These are phyloP conservation scores for Leptinotarsa lineolata DNA, from an alignment of 1,140 invertebrate genomes.

Conservation along the genomic window DNA sequence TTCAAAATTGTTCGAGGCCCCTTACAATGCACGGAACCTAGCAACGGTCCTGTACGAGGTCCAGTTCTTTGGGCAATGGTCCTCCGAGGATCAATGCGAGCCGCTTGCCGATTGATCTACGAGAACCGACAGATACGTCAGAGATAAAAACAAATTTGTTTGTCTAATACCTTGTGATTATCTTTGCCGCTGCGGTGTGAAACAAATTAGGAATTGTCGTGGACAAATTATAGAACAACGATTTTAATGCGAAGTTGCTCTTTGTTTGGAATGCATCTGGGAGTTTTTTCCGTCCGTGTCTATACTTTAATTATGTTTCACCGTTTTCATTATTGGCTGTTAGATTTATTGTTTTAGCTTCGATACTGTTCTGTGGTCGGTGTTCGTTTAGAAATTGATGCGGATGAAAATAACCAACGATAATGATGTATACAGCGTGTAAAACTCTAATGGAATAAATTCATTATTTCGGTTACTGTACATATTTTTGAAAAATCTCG, in stretches of 20 bases:
- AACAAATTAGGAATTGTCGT: slow-evolving; percentile 21
- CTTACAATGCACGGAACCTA: too few species aligned
- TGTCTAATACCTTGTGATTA: slow-evolving; percentile 21
- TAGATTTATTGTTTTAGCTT: too few species aligned
- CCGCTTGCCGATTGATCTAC: not conserved
- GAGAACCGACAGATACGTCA: not conserved
- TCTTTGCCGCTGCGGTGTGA: slow-evolving; percentile 19
- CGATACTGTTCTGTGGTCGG: too few species aligned
- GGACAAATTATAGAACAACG: slow-evolving; percentile 8
- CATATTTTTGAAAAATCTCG: too few species aligned
- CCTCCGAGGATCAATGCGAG: slow-evolving; percentile 2
- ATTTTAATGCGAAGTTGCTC: not conserved
- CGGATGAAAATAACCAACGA: too few species aligned
- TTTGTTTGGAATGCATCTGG: not conserved
- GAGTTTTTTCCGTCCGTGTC: not conserved
- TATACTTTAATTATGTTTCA: too few species aligned
- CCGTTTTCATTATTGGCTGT: too few species aligned
- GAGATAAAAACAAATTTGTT: slow-evolving; percentile 15
- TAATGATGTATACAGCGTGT: too few species aligned
- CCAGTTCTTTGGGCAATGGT: slow-evolving; percentile 1
- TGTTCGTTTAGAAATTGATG: too few species aligned
- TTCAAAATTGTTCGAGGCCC: too few species aligned
- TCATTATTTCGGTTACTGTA: too few species aligned
- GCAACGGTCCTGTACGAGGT: not conserved
- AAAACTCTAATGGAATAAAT: too few species aligned